Evolutionary conservation across 2,888 invertebrate genomes (phyloP), one percentile per base, ranked within the genome.

Genomic region (Polyommatus icarus): DNA sequence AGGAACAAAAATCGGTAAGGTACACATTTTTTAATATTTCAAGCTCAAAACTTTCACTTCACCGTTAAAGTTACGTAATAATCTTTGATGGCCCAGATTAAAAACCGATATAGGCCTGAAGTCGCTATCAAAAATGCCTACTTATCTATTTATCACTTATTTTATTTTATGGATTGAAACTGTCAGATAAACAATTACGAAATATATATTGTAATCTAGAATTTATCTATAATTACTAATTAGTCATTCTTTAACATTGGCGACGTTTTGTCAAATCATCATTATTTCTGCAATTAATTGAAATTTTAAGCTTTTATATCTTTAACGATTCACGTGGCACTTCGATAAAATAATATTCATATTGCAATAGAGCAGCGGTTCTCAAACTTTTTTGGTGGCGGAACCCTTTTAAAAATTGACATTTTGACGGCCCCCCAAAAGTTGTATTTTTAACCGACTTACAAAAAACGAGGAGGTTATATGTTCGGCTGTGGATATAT

Each of bases 1-100:
- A 79, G 0, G 89, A 89, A 76, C 91, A 92, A 72, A 88, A 87
- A 80, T 80, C 87, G 89, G 93, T 92, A 83, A 85, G 20, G 6
- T 75, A 71, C 5, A 15, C 3, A 40, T 72, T 78, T 36, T 77
- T 71, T 40, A 72, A 18, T 54, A 18, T 54, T 18, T 54, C 6
- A 54, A 54, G 18, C 54, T 54, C 18, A 18, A 46, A 3, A 10
- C 10, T 40, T 40, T 40, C 10, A 40, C 40, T 12, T 46, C 40
- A 8, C 40, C 40, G 10, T 40, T n/a, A n/a, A 46, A 10, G 46
- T 57, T 57, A 57, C 6, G n/a, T 24, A 24, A 24, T n/a, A 57
- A 57, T n/a, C 20, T 7, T 20, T 8, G 3, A 20, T 59, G 18
- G 18, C 54, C 18, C 18, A 18, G 18, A 20, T 59, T 8, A 59